phyloP scores from a whole-genome alignment of 2,113 vertebrate genomes.

The Scomber colias region DNA sequence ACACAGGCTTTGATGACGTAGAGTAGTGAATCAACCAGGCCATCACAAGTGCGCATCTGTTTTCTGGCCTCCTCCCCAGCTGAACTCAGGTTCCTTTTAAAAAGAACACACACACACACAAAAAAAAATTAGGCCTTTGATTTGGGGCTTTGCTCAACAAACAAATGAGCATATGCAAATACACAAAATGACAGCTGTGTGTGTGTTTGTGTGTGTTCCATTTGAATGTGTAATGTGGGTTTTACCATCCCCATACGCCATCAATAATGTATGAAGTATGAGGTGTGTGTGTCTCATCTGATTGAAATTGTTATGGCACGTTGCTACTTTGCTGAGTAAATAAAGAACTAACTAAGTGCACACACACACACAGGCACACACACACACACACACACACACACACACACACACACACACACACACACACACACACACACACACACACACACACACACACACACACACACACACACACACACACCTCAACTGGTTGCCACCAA shows the following conservation, averaged over 20 bases:
- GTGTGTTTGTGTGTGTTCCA: slow-evolving; percentile 24
- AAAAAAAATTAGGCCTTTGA: slow-evolving; percentile 30
- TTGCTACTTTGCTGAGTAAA: slow-evolving; percentile 59
- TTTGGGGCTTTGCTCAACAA: slow-evolving; percentile 55
- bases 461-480: slow-evolving; percentile 1
- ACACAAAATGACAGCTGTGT: slow-evolving; percentile 51
- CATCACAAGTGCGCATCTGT: slow-evolving; percentile 96
- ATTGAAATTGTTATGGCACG: slow-evolving; percentile 50
- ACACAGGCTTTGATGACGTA: slow-evolving; percentile 98
- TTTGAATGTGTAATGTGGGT: slow-evolving; percentile 41
- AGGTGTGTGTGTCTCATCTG: slow-evolving; percentile 57
- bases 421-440: background rate
- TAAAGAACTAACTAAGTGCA: slow-evolving; percentile 27
- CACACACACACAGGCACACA: background rate
- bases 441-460: slow-evolving; percentile 5
- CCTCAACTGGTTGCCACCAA: slow-evolving; percentile 31
- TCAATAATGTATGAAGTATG: slow-evolving; percentile 69
- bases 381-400: background rate
- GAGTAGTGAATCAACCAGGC: slow-evolving; percentile 94
- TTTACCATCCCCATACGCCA: slow-evolving; percentile 36
- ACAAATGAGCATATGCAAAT: slow-evolving; percentile 46
- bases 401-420: background rate
- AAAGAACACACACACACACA: slow-evolving; percentile 15
- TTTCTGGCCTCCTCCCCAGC: slow-evolving; percentile 97
- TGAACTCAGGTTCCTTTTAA: slow-evolving; percentile 93